Evolutionary conservation across 1,140 invertebrate species (phyloP).

Genomic region (Epicauta chinensis): DNA sequence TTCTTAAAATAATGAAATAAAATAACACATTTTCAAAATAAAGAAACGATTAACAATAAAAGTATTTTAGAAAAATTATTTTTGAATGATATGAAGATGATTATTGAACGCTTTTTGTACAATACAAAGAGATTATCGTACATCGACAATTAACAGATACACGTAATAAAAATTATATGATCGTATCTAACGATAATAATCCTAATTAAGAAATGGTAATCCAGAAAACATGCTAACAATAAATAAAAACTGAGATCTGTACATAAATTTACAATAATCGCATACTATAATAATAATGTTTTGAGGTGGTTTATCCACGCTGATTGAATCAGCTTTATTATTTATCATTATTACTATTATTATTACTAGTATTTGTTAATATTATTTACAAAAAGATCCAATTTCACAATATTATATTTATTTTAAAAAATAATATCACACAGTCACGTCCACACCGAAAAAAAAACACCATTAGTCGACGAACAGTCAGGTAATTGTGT

Average conservation of each 20-base stretch:
- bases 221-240: conserved; percentile 13
- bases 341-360: background rate
- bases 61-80: conserved; percentile 10
- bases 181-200: no score
- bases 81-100: conserved; percentile 12
- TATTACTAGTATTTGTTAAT: background rate
- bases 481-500: conserved; percentile 19
- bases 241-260: conserved; percentile 27
- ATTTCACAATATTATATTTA: conserved; percentile 2
- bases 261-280: conserved; percentile 24
- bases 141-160: conserved; percentile 8
- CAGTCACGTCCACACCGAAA: conserved; percentile 30
- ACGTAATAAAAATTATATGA: no score
- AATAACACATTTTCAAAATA: conserved; percentile 22
- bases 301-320: conserved; percentile 1
- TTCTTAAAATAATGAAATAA: conserved; percentile 24
- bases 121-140: conserved; percentile 10
- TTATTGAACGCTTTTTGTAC: conserved; percentile 5
- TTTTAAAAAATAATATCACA: conserved; percentile 36
- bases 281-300: conserved; percentile 2
- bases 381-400: no score
- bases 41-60: conserved; percentile 14
- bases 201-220: no score
- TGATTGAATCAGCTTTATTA: background rate
- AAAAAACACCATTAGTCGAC: conserved; percentile 21